Base-by-base conservation (phyloP, 2,113 vertebrate species). In the Oreocharis arfaki region DNA sequence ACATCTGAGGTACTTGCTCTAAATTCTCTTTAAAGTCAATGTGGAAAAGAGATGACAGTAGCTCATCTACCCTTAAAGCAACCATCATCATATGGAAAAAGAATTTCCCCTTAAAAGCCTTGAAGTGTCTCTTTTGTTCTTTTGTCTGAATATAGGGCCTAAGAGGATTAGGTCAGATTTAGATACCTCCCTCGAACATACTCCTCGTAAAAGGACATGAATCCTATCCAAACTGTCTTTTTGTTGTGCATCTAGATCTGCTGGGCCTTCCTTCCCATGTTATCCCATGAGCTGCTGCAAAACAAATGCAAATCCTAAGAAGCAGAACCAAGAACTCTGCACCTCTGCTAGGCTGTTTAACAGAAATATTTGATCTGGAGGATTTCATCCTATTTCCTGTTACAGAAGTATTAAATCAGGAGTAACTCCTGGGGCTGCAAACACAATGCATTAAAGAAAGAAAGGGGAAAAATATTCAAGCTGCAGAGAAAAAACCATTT, bases 91-190 rank as follows among this genome's bases (percentile, higher is more conserved):
- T 55, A 85, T 2, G 15, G 50, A 92, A 95, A 88, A 83, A 17
- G 0, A 65, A 86, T 81, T 46, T 78, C 20, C 80, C n/a, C 64
- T 91, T 91, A 70, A 74, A 56, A 67, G 59, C 42, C 39, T 35
- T 76, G 19, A 94, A 80, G 19, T 3, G 13, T 49, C 37, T 73
- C 39, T 44, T 53, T 35, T 37, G 7, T 74, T 90, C 37, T 83
- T 77, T 88, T 63, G 79, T 81, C 59, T 84, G 55, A 69, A 83
- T 93, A 90, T 50, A 24, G 27, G 21, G 33, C 26, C 46, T 86
- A 90, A 77, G 18, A 92, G 55, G 83, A 93, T 95, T 92, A 92
- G n/a, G 18, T 70, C 71, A 74, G 79, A 93, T 88, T 93, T 86
- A 92, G 68, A 77, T 17, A 69, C 39, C 50, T 86, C 75, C 63